Conservation (phyloP, 2,797 vertebrate genomes). For the Vipera ursinii region DNA sequence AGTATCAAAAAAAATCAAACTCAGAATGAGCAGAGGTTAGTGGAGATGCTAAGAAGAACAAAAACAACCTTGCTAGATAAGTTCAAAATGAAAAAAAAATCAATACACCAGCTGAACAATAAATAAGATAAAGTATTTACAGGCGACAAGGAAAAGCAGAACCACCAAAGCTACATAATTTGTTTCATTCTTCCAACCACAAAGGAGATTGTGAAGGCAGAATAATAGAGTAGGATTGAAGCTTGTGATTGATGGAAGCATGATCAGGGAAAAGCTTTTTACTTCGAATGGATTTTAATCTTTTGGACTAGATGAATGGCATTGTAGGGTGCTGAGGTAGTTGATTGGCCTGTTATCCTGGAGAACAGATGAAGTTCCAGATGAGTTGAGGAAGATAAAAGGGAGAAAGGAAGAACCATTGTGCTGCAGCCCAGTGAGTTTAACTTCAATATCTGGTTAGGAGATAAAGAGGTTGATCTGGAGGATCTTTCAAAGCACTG, state of each 20-base stretch:
- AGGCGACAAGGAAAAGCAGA: not conserved
- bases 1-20: not conserved
- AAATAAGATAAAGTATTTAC: not conserved
- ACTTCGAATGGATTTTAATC: not conserved
- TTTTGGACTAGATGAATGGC: not conserved
- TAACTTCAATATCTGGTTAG: not conserved
- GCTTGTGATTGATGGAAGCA: conserved; percentile 1
- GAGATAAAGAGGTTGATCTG: not conserved
- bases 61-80: not conserved
- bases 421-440: not conserved
- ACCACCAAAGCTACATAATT: not conserved
- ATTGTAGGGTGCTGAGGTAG: not conserved
- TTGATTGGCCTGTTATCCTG: not conserved
- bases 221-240: not conserved
- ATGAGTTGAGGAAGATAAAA: not conserved
- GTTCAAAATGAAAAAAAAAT: not conserved
- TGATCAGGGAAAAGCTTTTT: not conserved
- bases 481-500: not conserved
- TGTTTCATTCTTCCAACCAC: not conserved
- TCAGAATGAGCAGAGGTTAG: not conserved
- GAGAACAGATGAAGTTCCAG: not conserved
- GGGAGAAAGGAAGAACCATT: not conserved
- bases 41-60: not conserved
- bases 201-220: not conserved
- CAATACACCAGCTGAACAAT: not conserved